Base-by-base conservation (phyloP, 2,888 invertebrate species). In the Amphipyra tragopoginis region DNA sequence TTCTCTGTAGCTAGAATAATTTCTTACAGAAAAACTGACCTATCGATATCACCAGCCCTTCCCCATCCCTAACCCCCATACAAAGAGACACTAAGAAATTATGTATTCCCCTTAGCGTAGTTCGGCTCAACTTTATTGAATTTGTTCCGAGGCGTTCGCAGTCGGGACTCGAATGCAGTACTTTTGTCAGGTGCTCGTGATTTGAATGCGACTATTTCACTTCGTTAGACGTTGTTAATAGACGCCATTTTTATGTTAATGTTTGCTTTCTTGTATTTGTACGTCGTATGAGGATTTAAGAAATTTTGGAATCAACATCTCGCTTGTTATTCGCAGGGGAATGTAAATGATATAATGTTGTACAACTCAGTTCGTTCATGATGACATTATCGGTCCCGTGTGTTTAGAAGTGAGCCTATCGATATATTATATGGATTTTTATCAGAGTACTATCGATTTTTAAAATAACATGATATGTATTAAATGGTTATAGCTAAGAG, bases 71-170 rank as follows among this genome's bases (percentile, higher is more conserved):
- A 91, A 11, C 60, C 60, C 68, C 81, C 86, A 85, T 87, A 91
- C 92, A 94, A 94, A 93, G 93, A 93, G 93, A 93, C 93, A 92
- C 90, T 93, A 93, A 93, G 93, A 93, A 93, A 94, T 94, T 94
- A 94, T 91, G 93, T 93, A 94, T 93, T 93, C 94, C 93, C 92
- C 92, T 91, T 91, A 90, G 90, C 90, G 90, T 83, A 93, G 93
- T 92, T 91, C 90, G 87, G 87, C 81, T 84, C 74, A 91, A 93
- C 90, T 93, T 93, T 94, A 94, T 94, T 94, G 93, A 94, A 94
- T 94, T 94, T 94, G 93, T 94, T 94, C 88, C 81, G 87, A 91
- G 88, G 86, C 86, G 87, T 85, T 86, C 87, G 65, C 73, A 78
- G 82, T 82, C 81, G 83, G 84, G 85, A 61, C 63, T 71, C 66